These are phyloP conservation scores for Campoplex capitator DNA, from an alignment of 2,888 invertebrate genomes.

Conservation along the genomic window DNA sequence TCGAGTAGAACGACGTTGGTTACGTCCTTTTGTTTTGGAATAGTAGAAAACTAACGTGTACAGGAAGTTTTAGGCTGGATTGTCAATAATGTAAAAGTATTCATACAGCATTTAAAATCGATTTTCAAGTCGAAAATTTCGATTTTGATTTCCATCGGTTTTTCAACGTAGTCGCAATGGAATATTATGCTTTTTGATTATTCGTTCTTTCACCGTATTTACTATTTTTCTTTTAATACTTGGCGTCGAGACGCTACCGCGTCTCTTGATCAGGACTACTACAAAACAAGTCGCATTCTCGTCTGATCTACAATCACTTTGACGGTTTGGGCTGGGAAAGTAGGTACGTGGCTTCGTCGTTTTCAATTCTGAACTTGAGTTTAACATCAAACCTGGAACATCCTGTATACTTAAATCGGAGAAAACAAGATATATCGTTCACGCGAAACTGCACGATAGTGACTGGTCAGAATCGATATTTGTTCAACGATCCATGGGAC, in stretches of 20 bases:
- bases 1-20: not conserved
- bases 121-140: too few relatives aligned
- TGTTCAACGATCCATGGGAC: conserved; percentile 67
- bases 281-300: too few relatives aligned
- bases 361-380: not conserved
- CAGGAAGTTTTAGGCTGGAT: not conserved
- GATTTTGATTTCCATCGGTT: too few relatives aligned
- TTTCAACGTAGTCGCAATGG: too few relatives aligned
- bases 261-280: too few relatives aligned
- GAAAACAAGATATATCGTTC: conserved; percentile 45
- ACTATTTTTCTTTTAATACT: too few relatives aligned
- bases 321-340: too few relatives aligned
- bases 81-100: not conserved
- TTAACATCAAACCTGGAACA: not conserved
- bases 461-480: conserved; percentile 66
- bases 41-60: not conserved
- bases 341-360: too few relatives aligned
- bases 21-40: conserved; percentile 19
- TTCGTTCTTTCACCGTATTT: too few relatives aligned
- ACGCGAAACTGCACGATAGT: conserved; percentile 46
- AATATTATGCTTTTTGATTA: too few relatives aligned
- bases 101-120: not conserved
- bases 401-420: not conserved
- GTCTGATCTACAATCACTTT: too few relatives aligned
- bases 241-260: too few relatives aligned